Base-by-base conservation (phyloP, 2,113 vertebrate genomes). In the Octodon degus region DNA sequence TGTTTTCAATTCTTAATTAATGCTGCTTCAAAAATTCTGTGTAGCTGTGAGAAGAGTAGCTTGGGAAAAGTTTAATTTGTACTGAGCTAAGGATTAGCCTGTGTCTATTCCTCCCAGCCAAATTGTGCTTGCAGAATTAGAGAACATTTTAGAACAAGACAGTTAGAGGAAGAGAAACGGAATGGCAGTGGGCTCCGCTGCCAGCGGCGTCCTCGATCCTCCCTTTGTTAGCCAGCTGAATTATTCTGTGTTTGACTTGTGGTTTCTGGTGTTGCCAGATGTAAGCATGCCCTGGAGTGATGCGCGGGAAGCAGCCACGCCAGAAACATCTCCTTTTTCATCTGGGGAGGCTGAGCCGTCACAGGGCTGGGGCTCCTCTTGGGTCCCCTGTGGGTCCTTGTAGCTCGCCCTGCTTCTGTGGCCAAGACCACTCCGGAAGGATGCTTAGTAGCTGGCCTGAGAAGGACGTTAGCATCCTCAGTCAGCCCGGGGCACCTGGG, bases 241-340 rank as follows among this genome's bases (percentile, higher is more conserved):
- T 96, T 97, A 94, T 95, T 98, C 97, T 96, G 94, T 98, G 98
- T 97, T 43, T 93, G 95, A 91, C 95, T 86, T 89, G 89, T 20
- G 58, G 91, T 96, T 97, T 97, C 92, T 84, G 96, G 94, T 90
- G 40, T 87, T 91, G 94, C 94, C 98, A 97, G 96, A 96, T 81
- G 60, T 94, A 47, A 53, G 83, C 96, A 95, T 88, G 84, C 30
- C 88, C 87, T 30, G 47, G 96, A 91, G 91, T 82, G 40, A 86
- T 53, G 55, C 76, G 96, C 80, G 70, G 76, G 85, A 97, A 77
- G 97, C 82, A 30, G 97, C 95, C 74, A 81, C 25, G 67, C 95
- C 55, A 96, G 86, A 98, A 93, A 97, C 98, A 96, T 96, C 98
- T 98, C 94, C 93, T 92, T 97, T 97, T 85, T 50, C 85, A 67